Base-by-base conservation (phyloP, 2,888 invertebrate genomes). In the Dioctria linearis region DNA sequence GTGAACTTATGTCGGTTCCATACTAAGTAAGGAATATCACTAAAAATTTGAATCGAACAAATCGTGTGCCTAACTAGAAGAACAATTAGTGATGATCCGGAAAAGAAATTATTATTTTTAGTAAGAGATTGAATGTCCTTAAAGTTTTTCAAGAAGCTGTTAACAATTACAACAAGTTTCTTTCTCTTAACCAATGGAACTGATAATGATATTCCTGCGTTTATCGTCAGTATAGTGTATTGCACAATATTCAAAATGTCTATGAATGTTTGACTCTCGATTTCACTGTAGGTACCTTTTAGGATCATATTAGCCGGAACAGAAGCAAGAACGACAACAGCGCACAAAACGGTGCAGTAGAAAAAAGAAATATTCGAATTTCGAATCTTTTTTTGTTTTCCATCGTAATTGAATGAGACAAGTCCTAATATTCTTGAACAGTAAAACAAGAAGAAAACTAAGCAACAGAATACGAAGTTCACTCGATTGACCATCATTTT, bases 1-100 rank as follows among this genome's bases (percentile, higher is more conserved):
- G 11, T 42, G 57, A 57, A 54, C 5, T 4, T 13, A 9, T 73
- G 40, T 11, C 57, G 5, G 9, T 42, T 59, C 5, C 25, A 42
- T 9, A 73, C 42, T 43, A 73, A 73, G 57, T 57, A 73, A 0
- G 73, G 73, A 57, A 73, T n/a, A 42, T 73, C 73, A 43, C 73
- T 73, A 6, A 57, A 59, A 6, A 57, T 54, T 59, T 73, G 73
- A n/a, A 57, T 57, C 13, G 37, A 40, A 43, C 57, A 73, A 13
- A 54, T 73, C 4, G 42, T 13, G 5, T 57, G 42, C 42, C 25
- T 73, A 13, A 25, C 13, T 51, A 54, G 13, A 73, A 73, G 9
- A n/a, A 73, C 13, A 9, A 59, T 4, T 3, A 73, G 9, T 42
- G 73, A 54, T 25, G 49, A 8, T 8, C 4, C 5, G n/a, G 13